Base-by-base conservation (phyloP, 2,113 vertebrate species). In the Picathartes gymnocephalus region DNA sequence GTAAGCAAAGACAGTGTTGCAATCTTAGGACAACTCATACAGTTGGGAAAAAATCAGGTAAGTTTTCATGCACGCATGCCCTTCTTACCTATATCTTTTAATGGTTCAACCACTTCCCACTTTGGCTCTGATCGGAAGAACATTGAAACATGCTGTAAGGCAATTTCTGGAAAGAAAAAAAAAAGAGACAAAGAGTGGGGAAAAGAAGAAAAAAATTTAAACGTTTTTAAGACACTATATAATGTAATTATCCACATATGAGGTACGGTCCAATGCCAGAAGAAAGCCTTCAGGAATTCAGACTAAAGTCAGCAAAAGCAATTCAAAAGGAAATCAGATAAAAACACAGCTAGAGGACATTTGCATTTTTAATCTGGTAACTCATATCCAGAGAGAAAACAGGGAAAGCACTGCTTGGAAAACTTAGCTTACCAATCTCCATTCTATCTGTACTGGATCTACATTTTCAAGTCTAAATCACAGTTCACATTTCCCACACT, bases 121-220 rank as follows among this genome's bases (percentile, higher is more conserved):
- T 99, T 99, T 15, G 98, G 99, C 76, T 99, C 99, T 4, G 99
- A 99, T 90, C 99, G 98, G 98, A 99, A 99, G 98, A 99, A 99
- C 99, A 99, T 99, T 96, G 99, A 99, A 85, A 99, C 99, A 61
- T 99, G 99, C 97, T 99, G 99, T 97, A 99, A 98, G 95, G 99
- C 99, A 91, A 99, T 98, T 97, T 99, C 99, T 99, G 97, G 20
- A 96, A 91, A 86, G 40, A 69, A 66, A 58, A 69, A 66, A 58
- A 96, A 97, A 60, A 51, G 56, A 86, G 45, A 71, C 47, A 56
- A 37, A 64, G 48, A 31, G 25, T 8, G 10, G 44, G 19, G 19
- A 62, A 80, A 39, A 97, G 3, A 20, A 72, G 10, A 14, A 69
- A 69, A 51, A 74, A 30, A 93, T 2, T 9, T 31, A 27, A 53